Percentiles rank a stretch among this genome's conserved stretches.
These are phyloP conservation scores for Lagocephalus sceleratus DNA, from an alignment of 2,797 vertebrate genomes.

Conservation along the genomic window DNA sequence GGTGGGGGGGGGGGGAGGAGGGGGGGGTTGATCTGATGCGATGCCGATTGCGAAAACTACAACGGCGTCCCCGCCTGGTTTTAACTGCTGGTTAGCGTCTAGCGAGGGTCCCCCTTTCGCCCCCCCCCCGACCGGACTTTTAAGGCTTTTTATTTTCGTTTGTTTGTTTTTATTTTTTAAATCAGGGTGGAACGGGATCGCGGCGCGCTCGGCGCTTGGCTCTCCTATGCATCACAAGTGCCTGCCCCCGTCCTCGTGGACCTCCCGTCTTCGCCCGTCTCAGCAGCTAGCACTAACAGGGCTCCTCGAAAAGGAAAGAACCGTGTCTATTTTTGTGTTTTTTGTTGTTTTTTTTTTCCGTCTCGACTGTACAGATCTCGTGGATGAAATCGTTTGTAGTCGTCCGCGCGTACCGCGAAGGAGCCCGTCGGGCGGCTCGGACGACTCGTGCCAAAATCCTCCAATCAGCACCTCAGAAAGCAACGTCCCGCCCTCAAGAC, in stretches of 20 bases:
- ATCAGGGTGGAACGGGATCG: conserved; percentile 20
- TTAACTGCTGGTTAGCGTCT: no score
- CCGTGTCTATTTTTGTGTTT: conserved; percentile 46
- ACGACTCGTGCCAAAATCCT: conserved; percentile 63
- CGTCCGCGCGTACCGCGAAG: conserved; percentile 45
- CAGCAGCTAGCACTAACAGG: conserved; percentile 63
- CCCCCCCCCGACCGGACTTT: no score
- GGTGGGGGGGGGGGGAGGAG: no score
- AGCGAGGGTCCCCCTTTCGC: no score
- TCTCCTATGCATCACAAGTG: conserved; percentile 74
- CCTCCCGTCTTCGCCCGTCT: conserved; percentile 33
- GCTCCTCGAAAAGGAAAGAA: conserved; percentile 53
- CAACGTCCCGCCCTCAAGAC: conserved; percentile 42
- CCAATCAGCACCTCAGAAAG: conserved; percentile 46
- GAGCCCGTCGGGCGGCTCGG: conserved; percentile 30
- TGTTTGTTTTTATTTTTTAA: conserved; percentile 8
- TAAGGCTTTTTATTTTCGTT: conserved; percentile 6
- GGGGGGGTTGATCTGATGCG: conserved; percentile 10
- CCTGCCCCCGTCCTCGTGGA: conserved; percentile 60
- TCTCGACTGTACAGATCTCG: conserved; percentile 61
- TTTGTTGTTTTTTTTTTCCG: conserved; percentile 53
- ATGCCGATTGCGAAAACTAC: background rate
- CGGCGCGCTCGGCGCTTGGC: conserved; percentile 46
- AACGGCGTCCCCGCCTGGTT: no score
- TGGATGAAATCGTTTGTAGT: conserved; percentile 44